Conservation (phyloP, 2,797 vertebrate species). For the Sebastes taczanowskii region DNA sequence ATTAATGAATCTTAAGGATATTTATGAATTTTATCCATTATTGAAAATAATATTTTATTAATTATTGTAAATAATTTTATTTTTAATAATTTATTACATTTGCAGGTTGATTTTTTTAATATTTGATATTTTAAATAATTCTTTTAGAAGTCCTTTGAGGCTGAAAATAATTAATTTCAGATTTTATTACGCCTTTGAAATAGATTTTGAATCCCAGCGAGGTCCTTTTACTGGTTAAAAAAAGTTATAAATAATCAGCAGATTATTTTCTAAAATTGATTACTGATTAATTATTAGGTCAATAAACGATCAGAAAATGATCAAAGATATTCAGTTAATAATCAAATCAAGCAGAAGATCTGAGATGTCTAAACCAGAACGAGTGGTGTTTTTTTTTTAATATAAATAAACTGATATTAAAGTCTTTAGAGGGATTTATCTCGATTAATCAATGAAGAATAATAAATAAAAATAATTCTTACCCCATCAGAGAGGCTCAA, state of each 20-base stretch:
- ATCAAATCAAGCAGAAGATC: background rate
- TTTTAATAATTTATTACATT: background rate
- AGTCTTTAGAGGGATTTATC: too few species aligned
- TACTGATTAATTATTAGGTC: background rate
- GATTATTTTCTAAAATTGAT: background rate
- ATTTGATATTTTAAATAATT: background rate
- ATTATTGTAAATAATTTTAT: too few species aligned
- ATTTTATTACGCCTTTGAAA: background rate
- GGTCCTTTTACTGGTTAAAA: background rate
- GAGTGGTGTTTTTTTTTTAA: too few species aligned
- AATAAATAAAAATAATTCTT: background rate
- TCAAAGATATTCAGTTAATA: background rate
- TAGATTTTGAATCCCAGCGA: background rate
- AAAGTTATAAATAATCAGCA: background rate
- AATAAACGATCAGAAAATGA: background rate
- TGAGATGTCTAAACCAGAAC: background rate
- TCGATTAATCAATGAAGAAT: background rate
- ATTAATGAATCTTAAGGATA: background rate
- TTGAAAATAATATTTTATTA: background rate
- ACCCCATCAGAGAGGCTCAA: constrained; percentile 27
- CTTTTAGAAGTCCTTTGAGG: background rate
- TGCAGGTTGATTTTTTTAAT: background rate
- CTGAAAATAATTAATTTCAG: background rate
- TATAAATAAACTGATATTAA: too few species aligned
- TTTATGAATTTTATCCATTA: background rate